Conservation (phyloP, 2,113 vertebrate genomes). For the Epinephelus lanceolatus region DNA sequence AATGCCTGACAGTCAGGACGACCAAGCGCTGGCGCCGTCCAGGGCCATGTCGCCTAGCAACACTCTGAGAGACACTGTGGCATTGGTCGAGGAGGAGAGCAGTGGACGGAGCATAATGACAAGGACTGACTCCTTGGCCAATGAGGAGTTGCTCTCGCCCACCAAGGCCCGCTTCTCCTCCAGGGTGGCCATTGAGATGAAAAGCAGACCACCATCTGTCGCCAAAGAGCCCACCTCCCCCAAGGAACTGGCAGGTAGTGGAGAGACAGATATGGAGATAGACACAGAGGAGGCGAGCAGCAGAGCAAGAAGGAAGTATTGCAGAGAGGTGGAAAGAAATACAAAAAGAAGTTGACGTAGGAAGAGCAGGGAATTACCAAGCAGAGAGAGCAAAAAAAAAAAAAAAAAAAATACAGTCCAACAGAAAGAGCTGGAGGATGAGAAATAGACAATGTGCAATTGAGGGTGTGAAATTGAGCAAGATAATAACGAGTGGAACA, state of each 20-base stretch:
- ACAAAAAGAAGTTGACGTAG: slow-evolving; percentile 16
- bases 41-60: slow-evolving; percentile 72
- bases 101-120: slow-evolving; percentile 67
- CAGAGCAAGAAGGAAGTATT: slow-evolving; percentile 10
- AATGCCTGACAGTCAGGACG: slow-evolving; percentile 81
- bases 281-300: slow-evolving; percentile 14
- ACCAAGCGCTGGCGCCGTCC: slow-evolving; percentile 64
- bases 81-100: slow-evolving; percentile 81
- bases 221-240: slow-evolving; percentile 81
- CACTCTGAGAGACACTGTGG: slow-evolving; percentile 83
- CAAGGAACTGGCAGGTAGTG: slow-evolving; percentile 80
- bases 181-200: slow-evolving; percentile 85
- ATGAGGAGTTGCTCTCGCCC: slow-evolving; percentile 80
- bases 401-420: slow-evolving; percentile 23
- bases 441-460: slow-evolving; percentile 50
- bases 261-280: slow-evolving; percentile 26
- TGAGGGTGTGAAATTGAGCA: slow-evolving; percentile 62
- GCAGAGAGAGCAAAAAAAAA: slow-evolving; percentile 31
- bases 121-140: slow-evolving; percentile 76
- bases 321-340: slow-evolving; percentile 46
- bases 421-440: slow-evolving; percentile 39
- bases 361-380: slow-evolving; percentile 2
- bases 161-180: slow-evolving; percentile 80
- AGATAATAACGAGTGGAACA: slow-evolving; percentile 47
- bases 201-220: slow-evolving; percentile 77